These are phyloP conservation scores for Drosophila pseudoananassae DNA, from an alignment of 1,140 invertebrate genomes.

Conservation along the genomic window DNA sequence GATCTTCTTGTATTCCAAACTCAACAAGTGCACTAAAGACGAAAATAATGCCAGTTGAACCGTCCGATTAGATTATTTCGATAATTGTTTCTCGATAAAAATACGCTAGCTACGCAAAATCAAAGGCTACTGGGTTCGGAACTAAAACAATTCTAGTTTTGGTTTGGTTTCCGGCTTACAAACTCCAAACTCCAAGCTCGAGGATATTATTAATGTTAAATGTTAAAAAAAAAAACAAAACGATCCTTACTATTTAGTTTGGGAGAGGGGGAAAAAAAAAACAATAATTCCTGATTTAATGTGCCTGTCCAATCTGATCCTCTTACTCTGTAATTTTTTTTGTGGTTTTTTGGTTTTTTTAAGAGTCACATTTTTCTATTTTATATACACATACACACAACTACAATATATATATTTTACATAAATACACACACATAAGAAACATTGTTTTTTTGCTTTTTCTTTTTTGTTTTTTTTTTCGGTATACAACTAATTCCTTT, in stretches of 20 bases:
- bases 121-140: constrained; percentile 15
- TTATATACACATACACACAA: constrained; percentile 48
- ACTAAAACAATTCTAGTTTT: constrained; percentile 26
- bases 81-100: constrained; percentile 11
- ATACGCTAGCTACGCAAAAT: constrained; percentile 43
- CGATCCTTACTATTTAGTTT: not conserved
- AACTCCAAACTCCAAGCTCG: constrained; percentile 36
- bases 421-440: constrained; percentile 76
- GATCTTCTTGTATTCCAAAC: constrained; percentile 40
- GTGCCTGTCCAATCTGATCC: constrained; percentile 7
- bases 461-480: constrained; percentile 17
- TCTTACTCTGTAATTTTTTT: not conserved
- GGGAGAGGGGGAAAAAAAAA: not conserved
- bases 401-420: constrained; percentile 54
- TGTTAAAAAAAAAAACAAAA: no score
- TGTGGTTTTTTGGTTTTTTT: not conserved
- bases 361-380: constrained; percentile 40
- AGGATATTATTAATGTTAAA: constrained; percentile 11
- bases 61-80: constrained; percentile 17
- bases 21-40: constrained; percentile 63
- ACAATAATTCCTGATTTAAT: not conserved
- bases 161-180: constrained; percentile 11
- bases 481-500: constrained; percentile 3
- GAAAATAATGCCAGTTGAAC: constrained; percentile 37
- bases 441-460: constrained; percentile 37